Percentiles rank a stretch among this genome's conserved stretches.
Evolutionary conservation across 2,888 invertebrate species (phyloP).

Genomic region (Eutolmus rufibarbis): DNA sequence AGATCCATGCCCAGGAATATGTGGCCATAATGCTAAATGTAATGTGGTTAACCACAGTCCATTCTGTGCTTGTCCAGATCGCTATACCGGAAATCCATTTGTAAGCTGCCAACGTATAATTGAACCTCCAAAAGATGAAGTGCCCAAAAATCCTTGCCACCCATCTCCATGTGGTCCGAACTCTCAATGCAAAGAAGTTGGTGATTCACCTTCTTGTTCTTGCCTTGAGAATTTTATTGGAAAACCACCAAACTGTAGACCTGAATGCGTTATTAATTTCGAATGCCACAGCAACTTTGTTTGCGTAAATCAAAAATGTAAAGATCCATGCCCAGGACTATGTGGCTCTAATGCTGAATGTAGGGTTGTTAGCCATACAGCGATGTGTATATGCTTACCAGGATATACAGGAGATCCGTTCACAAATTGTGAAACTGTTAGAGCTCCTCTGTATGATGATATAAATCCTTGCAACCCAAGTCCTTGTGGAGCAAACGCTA

Average conservation of each 20-base stretch:
- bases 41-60: constrained; percentile 74
- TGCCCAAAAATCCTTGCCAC: constrained; percentile 68
- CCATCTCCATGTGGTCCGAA: constrained; percentile 79
- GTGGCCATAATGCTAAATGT: constrained; percentile 70
- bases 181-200: constrained; percentile 70
- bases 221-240: constrained; percentile 76
- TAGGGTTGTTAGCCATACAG: constrained; percentile 74
- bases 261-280: constrained; percentile 75
- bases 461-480: constrained; percentile 75
- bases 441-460: constrained; percentile 61
- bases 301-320: constrained; percentile 77
- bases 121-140: constrained; percentile 57
- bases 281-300: constrained; percentile 75
- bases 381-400: constrained; percentile 72
- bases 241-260: constrained; percentile 75
- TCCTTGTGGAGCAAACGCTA: constrained; percentile 82
- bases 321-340: constrained; percentile 74
- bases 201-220: constrained; percentile 75
- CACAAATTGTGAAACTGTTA: constrained; percentile 67
- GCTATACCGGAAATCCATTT: constrained; percentile 75
- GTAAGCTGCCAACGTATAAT: constrained; percentile 50
- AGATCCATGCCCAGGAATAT: constrained; percentile 73
- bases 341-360: constrained; percentile 79
- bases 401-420: constrained; percentile 77
- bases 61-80: constrained; percentile 75